Evolutionary conservation across 2,888 invertebrate genomes (phyloP).

Genomic region (Therioaphis trifolii): DNA sequence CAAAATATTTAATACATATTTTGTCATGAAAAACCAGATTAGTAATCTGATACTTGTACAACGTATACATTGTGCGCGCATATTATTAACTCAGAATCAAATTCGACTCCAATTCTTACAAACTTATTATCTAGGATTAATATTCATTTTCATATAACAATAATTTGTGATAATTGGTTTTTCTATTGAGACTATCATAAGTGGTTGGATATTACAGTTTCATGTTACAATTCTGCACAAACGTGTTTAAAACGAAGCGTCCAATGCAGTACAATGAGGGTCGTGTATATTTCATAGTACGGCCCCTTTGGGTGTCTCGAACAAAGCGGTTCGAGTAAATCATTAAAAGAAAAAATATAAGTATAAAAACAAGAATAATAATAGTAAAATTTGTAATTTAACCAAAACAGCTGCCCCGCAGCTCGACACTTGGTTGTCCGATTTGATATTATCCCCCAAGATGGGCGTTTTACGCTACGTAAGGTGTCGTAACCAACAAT

Average conservation of each 20-base stretch:
- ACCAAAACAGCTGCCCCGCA: constrained; percentile 45
- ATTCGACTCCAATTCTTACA: too few relatives aligned
- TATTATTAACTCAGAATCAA: too few relatives aligned
- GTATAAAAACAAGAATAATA: neutral
- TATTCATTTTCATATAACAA: neutral
- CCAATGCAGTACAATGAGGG: neutral
- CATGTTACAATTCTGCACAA: constrained; percentile 24
- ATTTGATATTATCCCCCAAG: constrained; percentile 38
- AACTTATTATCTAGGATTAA: too few relatives aligned
- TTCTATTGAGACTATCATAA: neutral
- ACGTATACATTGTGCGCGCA: too few relatives aligned
- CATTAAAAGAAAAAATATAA: neutral
- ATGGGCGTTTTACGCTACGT: constrained; percentile 36
- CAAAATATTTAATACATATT: too few relatives aligned
- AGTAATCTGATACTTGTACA: too few relatives aligned
- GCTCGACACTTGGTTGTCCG: constrained; percentile 33
- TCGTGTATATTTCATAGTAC: constrained; percentile 34
- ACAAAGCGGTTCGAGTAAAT: constrained; percentile 46
- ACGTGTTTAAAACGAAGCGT: constrained; percentile 14
- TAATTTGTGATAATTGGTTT: neutral
- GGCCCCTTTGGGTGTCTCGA: constrained; percentile 13
- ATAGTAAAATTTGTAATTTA: constrained; percentile 19
- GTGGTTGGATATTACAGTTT: constrained; percentile 4
- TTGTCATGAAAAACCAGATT: too few relatives aligned
- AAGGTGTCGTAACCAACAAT: constrained; percentile 60